Evolutionary conservation across 2,113 vertebrate species (phyloP).

Genomic region (Caranx melampygus): DNA sequence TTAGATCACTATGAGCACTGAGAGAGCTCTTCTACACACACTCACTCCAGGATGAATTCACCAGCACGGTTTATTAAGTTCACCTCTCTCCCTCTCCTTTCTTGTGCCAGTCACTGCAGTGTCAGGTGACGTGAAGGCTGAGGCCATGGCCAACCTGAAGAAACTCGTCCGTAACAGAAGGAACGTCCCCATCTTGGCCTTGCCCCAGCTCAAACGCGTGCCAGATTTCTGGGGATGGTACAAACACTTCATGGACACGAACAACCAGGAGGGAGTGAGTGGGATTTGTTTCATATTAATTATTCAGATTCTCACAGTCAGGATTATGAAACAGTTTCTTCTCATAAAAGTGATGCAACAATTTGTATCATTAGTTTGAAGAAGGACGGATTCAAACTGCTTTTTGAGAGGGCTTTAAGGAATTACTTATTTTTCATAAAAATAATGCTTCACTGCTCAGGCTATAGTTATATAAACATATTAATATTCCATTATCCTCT

Average conservation of each 20-base stretch:
- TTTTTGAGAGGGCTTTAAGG: not conserved
- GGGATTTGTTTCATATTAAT: slow-evolving; percentile 44
- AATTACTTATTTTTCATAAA: not conserved
- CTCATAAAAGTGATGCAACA: slow-evolving; percentile 13
- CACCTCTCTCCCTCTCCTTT: not conserved
- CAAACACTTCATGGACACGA: slow-evolving; percentile 81
- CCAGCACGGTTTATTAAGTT: not conserved
- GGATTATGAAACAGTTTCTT: slow-evolving; percentile 21
- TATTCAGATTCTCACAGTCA: slow-evolving; percentile 32
- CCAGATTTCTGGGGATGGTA: slow-evolving; percentile 87
- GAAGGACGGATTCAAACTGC: not conserved
- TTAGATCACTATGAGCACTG: not conserved
- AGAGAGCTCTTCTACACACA: not conserved
- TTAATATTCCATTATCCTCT: slow-evolving; percentile 31
- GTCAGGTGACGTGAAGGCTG: slow-evolving; percentile 64
- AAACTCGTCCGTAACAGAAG: slow-evolving; percentile 79
- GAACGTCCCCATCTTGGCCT: slow-evolving; percentile 61
- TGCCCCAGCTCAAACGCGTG: slow-evolving; percentile 72
- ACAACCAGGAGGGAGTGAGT: slow-evolving; percentile 87
- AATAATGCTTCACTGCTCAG: slow-evolving; percentile 23
- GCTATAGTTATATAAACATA: slow-evolving; percentile 12
- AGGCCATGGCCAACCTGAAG: slow-evolving; percentile 58
- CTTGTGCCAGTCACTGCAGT: slow-evolving; percentile 35
- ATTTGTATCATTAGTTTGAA: not conserved
- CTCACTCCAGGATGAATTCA: not conserved